Evolutionary conservation across 2,113 vertebrate genomes (phyloP).

Genomic region (Vidua chalybeata): DNA sequence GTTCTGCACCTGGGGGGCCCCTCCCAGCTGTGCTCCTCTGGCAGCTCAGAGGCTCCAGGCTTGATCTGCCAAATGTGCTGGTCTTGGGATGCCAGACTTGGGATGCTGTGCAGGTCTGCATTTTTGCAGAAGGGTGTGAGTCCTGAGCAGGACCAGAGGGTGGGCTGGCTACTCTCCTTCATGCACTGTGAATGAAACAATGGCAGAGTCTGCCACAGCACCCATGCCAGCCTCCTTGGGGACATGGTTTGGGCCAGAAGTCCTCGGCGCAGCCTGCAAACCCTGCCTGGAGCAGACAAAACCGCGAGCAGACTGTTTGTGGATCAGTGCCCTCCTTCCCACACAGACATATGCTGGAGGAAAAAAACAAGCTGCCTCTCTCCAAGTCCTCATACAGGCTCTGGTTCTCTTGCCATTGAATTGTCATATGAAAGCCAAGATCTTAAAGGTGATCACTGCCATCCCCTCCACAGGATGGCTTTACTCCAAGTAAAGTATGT

Average conservation of each 20-base stretch:
- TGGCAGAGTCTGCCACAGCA: neutral
- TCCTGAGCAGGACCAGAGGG: neutral
- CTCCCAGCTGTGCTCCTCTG: neutral
- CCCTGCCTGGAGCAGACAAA: neutral
- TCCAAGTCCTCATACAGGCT: neutral
- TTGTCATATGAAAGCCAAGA: neutral
- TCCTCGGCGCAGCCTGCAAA: accelerated
- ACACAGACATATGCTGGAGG: slow-evolving; percentile 34
- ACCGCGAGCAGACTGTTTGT: neutral
- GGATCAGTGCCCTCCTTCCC: slow-evolving; percentile 33
- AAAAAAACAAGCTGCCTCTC: slow-evolving; percentile 14
- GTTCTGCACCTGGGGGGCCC: accelerated
- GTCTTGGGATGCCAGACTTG: neutral
- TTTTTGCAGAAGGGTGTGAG: neutral
- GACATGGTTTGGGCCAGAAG: neutral
- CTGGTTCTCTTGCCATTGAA: neutral
- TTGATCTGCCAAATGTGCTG: neutral
- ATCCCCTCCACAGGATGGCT: neutral
- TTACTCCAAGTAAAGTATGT: neutral
- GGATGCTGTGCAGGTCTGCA: accelerated
- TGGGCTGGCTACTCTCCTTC: neutral
- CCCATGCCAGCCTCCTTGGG: neutral
- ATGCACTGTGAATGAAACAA: neutral
- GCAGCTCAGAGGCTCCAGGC: neutral
- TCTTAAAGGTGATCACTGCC: neutral